Evolutionary conservation across 2,888 invertebrate genomes (phyloP), one percentile per base, ranked within the genome.

Genomic region (Steinernema carpocapsae): DNA sequence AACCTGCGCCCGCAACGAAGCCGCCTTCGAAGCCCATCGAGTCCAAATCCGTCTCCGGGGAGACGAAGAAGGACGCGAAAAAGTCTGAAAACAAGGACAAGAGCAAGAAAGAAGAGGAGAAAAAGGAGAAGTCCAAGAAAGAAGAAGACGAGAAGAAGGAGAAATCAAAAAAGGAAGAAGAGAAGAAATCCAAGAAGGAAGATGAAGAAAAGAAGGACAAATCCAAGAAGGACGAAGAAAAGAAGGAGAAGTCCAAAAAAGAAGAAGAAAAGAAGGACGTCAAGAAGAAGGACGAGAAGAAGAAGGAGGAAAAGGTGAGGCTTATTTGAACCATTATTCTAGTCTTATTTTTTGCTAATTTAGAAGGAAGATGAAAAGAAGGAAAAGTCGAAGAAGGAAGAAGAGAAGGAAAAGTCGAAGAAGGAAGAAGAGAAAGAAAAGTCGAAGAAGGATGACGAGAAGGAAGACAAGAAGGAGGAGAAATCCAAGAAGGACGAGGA

Each of bases 251-350:
- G 71, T 56, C 46, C 10, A 52, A 77, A 14, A 75, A 75, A 74
- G 74, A 75, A 29, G 76, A 76, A n/a, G 75, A 73, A 4, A 52
- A 52, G 52, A 46, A 59, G 64, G 76, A 76, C 26, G 52, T 42
- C 4, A 74, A 64, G 73, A 75, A 75, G 43, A 51, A 52, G 1
- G 64, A 71, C 12, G 70, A 75, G 72, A 64, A 56, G 17, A 32
- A 74, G 1, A 56, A 29, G 4, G 45, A 73, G 26, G 45, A 74
- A 32, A 72, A 7, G 7, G 52, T 32, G 2, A 64, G 32, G 64
- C 32, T 64, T 7, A 26, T 4, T 56, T 56, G 14, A 4, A 48
- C 3, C 3, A 29, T 37, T 1, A 29, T 1, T 29, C 19, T 72
- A 22, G 48, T n/a, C 72, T 12, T 43, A 24, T 32, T 72, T 1